A percentile compares a stretch with the other conserved stretches of the same genome.
Conservation (phyloP, 2,888 invertebrate species). For the Nephrotoma guestfalica region DNA sequence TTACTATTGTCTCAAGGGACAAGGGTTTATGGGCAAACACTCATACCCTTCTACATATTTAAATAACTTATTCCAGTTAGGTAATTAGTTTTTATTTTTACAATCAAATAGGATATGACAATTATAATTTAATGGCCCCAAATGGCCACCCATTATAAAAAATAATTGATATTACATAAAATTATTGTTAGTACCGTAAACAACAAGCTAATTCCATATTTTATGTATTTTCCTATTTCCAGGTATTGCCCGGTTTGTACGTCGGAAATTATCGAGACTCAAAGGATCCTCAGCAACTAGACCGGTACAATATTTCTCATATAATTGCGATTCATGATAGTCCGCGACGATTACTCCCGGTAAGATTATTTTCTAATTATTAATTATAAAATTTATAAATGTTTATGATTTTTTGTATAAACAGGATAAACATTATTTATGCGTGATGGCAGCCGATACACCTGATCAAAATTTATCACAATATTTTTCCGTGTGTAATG, state of each 20-base stretch:
- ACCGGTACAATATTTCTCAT: conserved; percentile 83
- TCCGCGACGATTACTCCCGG: conserved; percentile 71
- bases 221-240: background rate
- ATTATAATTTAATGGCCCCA: background rate
- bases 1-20: too few species aligned
- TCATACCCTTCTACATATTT: too few species aligned
- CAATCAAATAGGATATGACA: background rate
- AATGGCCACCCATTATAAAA: background rate
- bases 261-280: conserved; percentile 94
- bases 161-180: background rate
- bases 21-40: too few species aligned
- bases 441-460: conserved; percentile 90
- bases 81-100: background rate
- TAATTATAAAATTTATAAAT: background rate
- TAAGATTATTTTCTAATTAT: conserved; percentile 34
- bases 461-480: conserved; percentile 88
- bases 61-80: too few species aligned
- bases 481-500: conserved; percentile 87
- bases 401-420: conserved; percentile 21
- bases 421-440: conserved; percentile 90
- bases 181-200: background rate
- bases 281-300: conserved; percentile 78
- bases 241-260: conserved; percentile 90
- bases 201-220: background rate
- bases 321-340: conserved; percentile 93